A percentile compares a stretch with the other conserved stretches of the same genome.
These are phyloP conservation scores for Rhodophaea formosa DNA, from an alignment of 2,888 invertebrate species.

Conservation along the genomic window DNA sequence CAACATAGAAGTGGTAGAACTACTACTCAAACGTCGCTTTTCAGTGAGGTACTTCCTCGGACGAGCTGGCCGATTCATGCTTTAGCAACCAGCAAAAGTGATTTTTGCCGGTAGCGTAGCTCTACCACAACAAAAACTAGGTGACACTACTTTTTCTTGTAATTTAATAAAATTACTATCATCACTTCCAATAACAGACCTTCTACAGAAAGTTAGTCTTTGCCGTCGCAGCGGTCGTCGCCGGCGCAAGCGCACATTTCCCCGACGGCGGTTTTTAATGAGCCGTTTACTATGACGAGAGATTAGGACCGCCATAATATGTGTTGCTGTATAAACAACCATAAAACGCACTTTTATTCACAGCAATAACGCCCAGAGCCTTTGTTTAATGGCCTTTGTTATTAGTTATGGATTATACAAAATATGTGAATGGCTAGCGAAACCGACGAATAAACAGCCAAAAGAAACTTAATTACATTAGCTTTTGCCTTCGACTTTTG, in stretches of 20 bases:
- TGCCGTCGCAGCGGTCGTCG: constrained; percentile 24
- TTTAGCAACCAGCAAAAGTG: too few relatives aligned
- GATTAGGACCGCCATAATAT: constrained; percentile 39
- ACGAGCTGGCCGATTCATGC: too few relatives aligned
- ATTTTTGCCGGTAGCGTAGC: too few relatives aligned
- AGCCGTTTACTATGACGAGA: constrained; percentile 59
- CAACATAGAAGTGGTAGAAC: too few relatives aligned
- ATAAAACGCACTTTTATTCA: constrained; percentile 42
- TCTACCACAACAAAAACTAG: too few relatives aligned
- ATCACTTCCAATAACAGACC: neutral
- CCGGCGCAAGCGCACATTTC: constrained; percentile 42
- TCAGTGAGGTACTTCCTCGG: too few relatives aligned
- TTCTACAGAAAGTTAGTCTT: constrained; percentile 16
- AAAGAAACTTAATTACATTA: neutral
- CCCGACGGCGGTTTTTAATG: constrained; percentile 68
- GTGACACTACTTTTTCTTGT: too few relatives aligned
- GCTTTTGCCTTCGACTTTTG: neutral
- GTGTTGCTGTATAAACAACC: constrained; percentile 48
- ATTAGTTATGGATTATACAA: neutral
- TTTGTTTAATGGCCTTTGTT: constrained; percentile 7
- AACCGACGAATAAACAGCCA: neutral
- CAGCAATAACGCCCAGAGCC: constrained; percentile 2
- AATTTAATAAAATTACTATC: too few relatives aligned
- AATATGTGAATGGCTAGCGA: neutral
- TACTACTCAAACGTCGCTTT: too few relatives aligned